A percentile compares a stretch with the other conserved stretches of the same genome.
These are phyloP conservation scores for Cyclophora punctaria DNA, from an alignment of 2,888 invertebrate genomes.

Conservation along the genomic window DNA sequence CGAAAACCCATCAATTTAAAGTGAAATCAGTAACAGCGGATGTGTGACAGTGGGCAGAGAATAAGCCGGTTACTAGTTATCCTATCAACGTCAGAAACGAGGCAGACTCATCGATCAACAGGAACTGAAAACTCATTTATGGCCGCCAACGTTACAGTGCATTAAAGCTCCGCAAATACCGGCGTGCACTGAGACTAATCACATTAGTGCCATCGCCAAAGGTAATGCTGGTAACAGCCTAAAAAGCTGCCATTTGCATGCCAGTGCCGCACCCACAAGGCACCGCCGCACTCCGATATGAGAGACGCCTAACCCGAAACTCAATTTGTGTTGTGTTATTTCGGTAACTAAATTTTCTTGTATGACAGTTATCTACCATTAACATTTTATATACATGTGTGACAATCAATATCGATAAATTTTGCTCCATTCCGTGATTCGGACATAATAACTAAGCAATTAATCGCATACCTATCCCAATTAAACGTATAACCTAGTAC, in stretches of 20 bases:
- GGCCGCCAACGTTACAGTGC: slow-evolving; percentile 17
- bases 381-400: too few species aligned
- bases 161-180: slow-evolving; percentile 52
- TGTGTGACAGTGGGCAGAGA: slow-evolving; percentile 6
- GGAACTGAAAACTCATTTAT: slow-evolving; percentile 20
- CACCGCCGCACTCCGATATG: neutral
- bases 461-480: too few species aligned
- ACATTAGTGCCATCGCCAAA: slow-evolving; percentile 55
- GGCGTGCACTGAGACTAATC: slow-evolving; percentile 53
- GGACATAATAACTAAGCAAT: too few species aligned
- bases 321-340: too few species aligned
- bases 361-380: too few species aligned
- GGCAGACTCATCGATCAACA: slow-evolving; percentile 20
- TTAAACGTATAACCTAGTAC: too few species aligned
- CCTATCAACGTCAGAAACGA: slow-evolving; percentile 3
- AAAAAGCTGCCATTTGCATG: slow-evolving; percentile 51
- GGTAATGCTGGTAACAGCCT: slow-evolving; percentile 48
- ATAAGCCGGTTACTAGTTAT: slow-evolving; percentile 7
- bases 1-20: slow-evolving; percentile 8
- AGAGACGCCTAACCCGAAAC: too few species aligned
- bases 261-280: slow-evolving; percentile 24
- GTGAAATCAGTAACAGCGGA: neutral
- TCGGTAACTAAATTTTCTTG: too few species aligned
- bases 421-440: too few species aligned
- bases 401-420: too few species aligned